phyloP scores from a whole-genome alignment of 2,113 vertebrate genomes.

The Calidris pygmaea region DNA sequence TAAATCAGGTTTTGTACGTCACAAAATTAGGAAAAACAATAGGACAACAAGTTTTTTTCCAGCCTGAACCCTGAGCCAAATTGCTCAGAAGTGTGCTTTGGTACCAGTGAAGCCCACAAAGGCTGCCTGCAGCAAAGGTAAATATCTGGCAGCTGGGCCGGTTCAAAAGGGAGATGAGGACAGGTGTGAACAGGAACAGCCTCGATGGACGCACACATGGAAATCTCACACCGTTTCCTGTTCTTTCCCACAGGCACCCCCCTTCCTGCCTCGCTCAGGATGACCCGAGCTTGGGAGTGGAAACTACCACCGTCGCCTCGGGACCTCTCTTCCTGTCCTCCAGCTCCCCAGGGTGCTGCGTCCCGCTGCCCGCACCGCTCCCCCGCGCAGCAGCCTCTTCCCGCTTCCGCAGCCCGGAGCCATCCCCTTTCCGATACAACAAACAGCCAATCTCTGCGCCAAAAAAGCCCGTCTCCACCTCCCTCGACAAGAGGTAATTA shows the following conservation, averaged over 20 bases:
- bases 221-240: constrained; percentile 4
- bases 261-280: constrained; percentile 50
- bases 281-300: constrained; percentile 8
- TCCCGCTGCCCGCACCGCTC: background rate
- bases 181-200: constrained; percentile 47
- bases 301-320: background rate
- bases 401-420: constrained; percentile 26
- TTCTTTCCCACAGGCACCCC: constrained; percentile 27
- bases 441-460: background rate
- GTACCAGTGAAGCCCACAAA: background rate
- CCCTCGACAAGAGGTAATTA: background rate
- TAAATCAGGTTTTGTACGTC: background rate
- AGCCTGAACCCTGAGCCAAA: background rate
- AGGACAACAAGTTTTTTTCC: background rate
- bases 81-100: background rate
- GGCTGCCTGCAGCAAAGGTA: background rate
- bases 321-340: constrained; percentile 52
- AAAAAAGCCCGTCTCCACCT: background rate
- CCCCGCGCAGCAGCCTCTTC: background rate
- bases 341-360: constrained; percentile 10
- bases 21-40: background rate
- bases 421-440: constrained; percentile 19
- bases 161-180: background rate
- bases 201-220: background rate
- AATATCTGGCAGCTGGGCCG: constrained; percentile 4